These are phyloP conservation scores for Synergus itoensis DNA, from an alignment of 2,888 invertebrate species.

Conservation along the genomic window DNA sequence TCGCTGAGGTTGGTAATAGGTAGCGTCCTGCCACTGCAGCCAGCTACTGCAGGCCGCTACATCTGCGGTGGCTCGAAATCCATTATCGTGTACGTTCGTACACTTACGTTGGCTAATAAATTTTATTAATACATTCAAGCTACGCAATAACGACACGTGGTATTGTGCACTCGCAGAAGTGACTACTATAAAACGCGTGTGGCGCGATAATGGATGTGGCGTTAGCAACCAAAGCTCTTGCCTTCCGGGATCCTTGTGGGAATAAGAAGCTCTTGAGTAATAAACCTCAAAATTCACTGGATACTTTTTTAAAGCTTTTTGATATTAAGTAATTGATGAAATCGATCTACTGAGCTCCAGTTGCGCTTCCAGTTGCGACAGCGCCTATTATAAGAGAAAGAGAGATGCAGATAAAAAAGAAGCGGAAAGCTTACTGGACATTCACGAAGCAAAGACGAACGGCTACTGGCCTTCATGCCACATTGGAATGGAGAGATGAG, in stretches of 20 bases:
- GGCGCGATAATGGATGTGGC: conserved; percentile 65
- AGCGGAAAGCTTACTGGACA: neutral
- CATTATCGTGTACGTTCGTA: conserved; percentile 70
- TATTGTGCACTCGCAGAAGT: conserved; percentile 59
- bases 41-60: conserved; percentile 37
- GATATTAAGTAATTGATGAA: too few relatives aligned
- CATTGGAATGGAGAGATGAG: conserved; percentile 41
- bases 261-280: neutral
- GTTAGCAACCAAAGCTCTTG: conserved; percentile 60
- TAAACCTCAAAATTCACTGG: neutral
- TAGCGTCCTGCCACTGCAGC: conserved; percentile 39
- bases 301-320: too few relatives aligned
- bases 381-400: neutral
- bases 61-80: conserved; percentile 68
- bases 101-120: conserved; percentile 71
- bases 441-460: conserved; percentile 4
- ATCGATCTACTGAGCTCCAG: neutral
- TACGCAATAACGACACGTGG: conserved; percentile 69
- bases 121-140: conserved; percentile 75
- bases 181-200: conserved; percentile 64
- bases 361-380: neutral
- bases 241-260: conserved; percentile 66
- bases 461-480: conserved; percentile 49
- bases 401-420: neutral
- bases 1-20: conserved; percentile 46